These are phyloP conservation scores for Lamprotornis superbus DNA, from an alignment of 2,113 vertebrate genomes.

Conservation along the genomic window DNA sequence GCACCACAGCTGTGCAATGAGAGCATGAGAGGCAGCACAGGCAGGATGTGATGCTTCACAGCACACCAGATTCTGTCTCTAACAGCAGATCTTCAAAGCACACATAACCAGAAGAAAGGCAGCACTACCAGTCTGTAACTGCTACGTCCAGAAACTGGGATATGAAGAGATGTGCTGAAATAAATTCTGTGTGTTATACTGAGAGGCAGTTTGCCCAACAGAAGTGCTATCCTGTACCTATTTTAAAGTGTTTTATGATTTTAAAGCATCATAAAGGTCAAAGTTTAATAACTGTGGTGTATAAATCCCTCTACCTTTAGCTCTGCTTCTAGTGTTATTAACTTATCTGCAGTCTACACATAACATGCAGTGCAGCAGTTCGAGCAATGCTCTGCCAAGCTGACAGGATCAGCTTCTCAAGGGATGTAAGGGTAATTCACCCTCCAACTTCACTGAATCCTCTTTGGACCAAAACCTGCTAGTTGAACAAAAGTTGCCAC, in stretches of 20 bases:
- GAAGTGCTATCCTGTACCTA: background rate
- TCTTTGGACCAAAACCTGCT: constrained; percentile 43
- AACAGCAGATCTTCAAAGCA: background rate
- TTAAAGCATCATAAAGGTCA: constrained; percentile 54
- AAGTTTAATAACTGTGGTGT: constrained; percentile 39
- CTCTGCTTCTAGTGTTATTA: constrained; percentile 38
- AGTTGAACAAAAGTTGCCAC: constrained; percentile 43
- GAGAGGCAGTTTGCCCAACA: background rate
- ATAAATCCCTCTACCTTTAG: constrained; percentile 31
- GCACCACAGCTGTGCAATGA: background rate
- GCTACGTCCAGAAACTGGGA: background rate
- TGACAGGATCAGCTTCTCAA: constrained; percentile 36
- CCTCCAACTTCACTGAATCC: constrained; percentile 30
- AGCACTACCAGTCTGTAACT: background rate
- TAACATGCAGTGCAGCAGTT: background rate
- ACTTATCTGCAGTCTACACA: constrained; percentile 26
- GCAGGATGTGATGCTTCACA: background rate
- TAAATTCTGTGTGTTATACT: background rate
- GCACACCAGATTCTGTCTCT: background rate
- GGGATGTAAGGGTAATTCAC: constrained; percentile 26
- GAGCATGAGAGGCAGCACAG: background rate
- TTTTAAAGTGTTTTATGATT: constrained; percentile 44
- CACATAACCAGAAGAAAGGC: background rate
- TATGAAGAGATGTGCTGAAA: background rate
- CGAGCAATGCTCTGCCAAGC: background rate